Evolutionary conservation across 2,797 vertebrate genomes (phyloP), one percentile per base, ranked within the genome.

Genomic region (Sardinella longiceps): DNA sequence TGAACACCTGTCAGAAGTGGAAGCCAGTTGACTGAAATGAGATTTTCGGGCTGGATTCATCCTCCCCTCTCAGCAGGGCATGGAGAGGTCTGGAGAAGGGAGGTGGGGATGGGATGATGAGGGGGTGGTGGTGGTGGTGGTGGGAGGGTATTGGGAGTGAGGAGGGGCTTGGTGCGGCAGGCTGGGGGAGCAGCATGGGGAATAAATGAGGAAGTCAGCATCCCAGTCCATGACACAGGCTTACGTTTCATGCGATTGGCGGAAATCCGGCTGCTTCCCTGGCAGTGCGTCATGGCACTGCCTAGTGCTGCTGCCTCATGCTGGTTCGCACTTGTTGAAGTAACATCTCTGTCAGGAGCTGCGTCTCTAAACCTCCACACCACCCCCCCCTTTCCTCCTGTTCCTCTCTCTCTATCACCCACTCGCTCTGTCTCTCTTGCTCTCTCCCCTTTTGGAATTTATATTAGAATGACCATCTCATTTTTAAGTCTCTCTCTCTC

Each of bases 301-400:
- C 50, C 37, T 23, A n/a, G 45, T 58, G 66, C 83, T 58, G 66
- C 83, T 28, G 58, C n/a, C 84, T 80, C 77, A 89, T 85, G 87
- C 86, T 84, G 87, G 89, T 93, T 93, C 91, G 92, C 88, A 88
- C 91, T 86, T 82, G 89, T 83, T 90, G 88, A 91, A 88, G 88
- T 81, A 83, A 92, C 83, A 88, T 92, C 90, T 92, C 87, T 80
- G 81, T 88, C 89, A 88, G 87, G 46, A 81, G 85, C 87, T 84
- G 51, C 82, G 87, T 89, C 87, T 37, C 70, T 77, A 37, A 53
- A 20, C 3, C 51, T n/a, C 18, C 37, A 33, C 15, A 15, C 15
- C 66, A 39, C 60, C n/a, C n/a, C n/a, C n/a, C n/a, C n/a, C n/a
- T n/a, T n/a, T n/a, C n/a, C n/a, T n/a, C n/a, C n/a, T n/a, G n/a